Conservation (phyloP, 2,797 vertebrate genomes). For the Amazonetta brasiliensis region DNA sequence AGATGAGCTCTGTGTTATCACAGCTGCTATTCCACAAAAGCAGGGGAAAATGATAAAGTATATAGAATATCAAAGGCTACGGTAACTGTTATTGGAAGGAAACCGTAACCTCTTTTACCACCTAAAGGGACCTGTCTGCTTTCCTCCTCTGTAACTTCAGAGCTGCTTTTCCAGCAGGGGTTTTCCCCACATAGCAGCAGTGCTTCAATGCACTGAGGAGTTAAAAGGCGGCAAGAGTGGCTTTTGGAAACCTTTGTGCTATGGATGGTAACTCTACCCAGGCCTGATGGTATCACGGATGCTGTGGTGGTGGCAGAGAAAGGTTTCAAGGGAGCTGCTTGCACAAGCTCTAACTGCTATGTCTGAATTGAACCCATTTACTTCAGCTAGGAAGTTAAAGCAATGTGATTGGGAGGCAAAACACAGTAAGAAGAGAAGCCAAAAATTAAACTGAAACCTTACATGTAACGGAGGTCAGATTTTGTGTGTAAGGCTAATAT, state of each 20-base stretch:
- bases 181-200: neutral
- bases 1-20: constrained; percentile 61
- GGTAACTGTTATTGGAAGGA: constrained; percentile 60
- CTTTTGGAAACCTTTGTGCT: constrained; percentile 8
- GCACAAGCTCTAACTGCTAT: neutral
- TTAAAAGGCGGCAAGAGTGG: constrained; percentile 5
- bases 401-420: neutral
- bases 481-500: neutral
- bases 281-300: neutral
- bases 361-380: neutral
- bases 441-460: neutral
- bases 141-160: neutral
- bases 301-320: neutral
- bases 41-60: constrained; percentile 35
- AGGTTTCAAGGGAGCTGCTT: neutral
- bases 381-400: neutral
- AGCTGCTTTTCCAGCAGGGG: neutral
- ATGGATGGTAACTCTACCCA: neutral
- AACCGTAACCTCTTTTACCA: constrained; percentile 27
- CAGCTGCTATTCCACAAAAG: constrained; percentile 62
- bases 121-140: neutral
- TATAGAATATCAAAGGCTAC: constrained; percentile 67
- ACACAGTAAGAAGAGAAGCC: neutral
- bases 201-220: neutral
- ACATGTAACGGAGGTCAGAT: fast-evolving